Evolutionary conservation across 2,797 vertebrate species (phyloP), one percentile per base, ranked within the genome.

Genomic region (Chiroxiphia lanceolata): DNA sequence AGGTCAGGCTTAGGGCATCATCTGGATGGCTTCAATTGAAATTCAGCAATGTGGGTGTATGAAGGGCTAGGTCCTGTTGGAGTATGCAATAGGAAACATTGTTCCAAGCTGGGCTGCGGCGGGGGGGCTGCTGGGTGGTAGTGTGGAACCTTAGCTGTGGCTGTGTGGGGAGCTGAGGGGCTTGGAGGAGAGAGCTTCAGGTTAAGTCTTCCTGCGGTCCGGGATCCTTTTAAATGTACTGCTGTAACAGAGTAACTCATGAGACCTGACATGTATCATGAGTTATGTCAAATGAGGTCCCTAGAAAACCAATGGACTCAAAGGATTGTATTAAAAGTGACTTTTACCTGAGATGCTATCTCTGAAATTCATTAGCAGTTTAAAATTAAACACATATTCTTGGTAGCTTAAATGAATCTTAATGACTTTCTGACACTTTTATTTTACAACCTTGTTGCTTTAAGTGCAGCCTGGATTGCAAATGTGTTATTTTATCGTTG

Each of bases 1-100:
- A 44, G n/a, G 48, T 90, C 29, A 63, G n/a, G 45, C 54, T 81
- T 44, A 83, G 45, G 56, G 22, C 27, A 40, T 42, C 1, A 1
- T 44, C 5, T 25, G 16, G 50, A 47, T 50, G 40, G 12, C 67
- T 90, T 72, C 42, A 48, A 7, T 5, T 36, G 25, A 75, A 88
- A 34, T 22, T 89, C 33, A 27, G 31, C 38, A 14, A 0, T 0
- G 3, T 4, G 31, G 31, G 7, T 25, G 8, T 25, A 3, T 2
- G 13, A 23, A 29, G 63, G n/a, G 38, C 63, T 76, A 38, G 8
- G n/a, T 75, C 2, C 0, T n/a, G 38, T 61, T 3, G 2, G 17
- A 18, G 9, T 2, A 1, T 29, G 57, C 23, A 16, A 0, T 34
- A 15, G 51, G 51, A 54, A 23, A 34, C 1, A 1, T n/a, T 11